Percentiles rank a stretch among this genome's conserved stretches.
These are phyloP conservation scores for Bruchidius siliquastri DNA, from an alignment of 2,888 invertebrate species.

Conservation along the genomic window DNA sequence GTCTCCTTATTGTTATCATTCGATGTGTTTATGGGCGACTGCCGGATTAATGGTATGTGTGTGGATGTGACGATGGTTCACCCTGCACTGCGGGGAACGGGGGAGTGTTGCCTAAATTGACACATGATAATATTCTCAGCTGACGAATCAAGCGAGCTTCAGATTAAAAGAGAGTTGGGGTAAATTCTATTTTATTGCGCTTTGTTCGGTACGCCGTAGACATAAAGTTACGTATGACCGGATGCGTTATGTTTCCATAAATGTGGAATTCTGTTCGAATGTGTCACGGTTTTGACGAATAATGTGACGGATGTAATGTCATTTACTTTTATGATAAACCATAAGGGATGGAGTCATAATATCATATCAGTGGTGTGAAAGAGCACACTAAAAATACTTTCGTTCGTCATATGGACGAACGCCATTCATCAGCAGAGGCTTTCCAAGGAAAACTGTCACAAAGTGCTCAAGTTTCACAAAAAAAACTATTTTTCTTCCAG, in stretches of 20 bases:
- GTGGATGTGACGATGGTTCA: conserved; percentile 16
- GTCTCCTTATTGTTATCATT: conserved; percentile 34
- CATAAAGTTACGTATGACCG: not conserved
- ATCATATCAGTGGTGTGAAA: too few species aligned
- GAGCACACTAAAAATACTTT: too few species aligned
- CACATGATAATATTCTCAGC: not conserved
- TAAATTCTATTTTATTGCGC: not conserved
- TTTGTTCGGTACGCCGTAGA: not conserved
- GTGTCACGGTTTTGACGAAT: not conserved
- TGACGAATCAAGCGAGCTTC: not conserved
- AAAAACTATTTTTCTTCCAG: too few species aligned
- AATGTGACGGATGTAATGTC: not conserved
- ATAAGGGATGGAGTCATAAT: not conserved
- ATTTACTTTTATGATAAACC: not conserved
- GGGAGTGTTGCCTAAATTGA: not conserved
- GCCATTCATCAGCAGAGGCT: too few species aligned
- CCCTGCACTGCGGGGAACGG: not conserved
- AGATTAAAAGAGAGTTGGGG: not conserved
- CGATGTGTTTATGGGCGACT: conserved; percentile 29
- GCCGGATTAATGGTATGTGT: conserved; percentile 26
- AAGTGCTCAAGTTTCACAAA: too few species aligned
- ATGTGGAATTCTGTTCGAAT: not conserved
- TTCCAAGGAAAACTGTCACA: too few species aligned
- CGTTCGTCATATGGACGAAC: too few species aligned
- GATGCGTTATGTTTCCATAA: not conserved